phyloP scores from a whole-genome alignment of 2,888 invertebrate species.

The Andricus curvator region DNA sequence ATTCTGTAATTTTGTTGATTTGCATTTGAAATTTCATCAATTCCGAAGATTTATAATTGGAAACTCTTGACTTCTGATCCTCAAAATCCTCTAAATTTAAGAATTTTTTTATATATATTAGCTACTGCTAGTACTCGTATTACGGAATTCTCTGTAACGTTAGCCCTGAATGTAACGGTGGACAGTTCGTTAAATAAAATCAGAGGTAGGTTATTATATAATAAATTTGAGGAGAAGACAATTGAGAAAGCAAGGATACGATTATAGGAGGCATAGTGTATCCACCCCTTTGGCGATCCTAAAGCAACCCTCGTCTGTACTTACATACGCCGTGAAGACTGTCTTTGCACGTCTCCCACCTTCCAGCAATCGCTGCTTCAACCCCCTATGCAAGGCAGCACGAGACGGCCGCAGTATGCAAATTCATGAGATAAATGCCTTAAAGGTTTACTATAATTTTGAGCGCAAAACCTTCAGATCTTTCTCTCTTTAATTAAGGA shows the following conservation, averaged over 20 bases:
- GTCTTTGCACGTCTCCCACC: conserved; percentile 59
- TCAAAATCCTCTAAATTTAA: no score
- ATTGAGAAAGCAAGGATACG: conserved; percentile 25
- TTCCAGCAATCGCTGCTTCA: conserved; percentile 51
- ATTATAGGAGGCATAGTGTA: conserved; percentile 27
- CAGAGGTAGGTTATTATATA: background rate
- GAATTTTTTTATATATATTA: no score
- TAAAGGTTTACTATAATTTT: conserved; percentile 78
- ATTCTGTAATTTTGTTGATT: no score
- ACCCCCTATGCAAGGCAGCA: conserved; percentile 65
- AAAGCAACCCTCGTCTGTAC: conserved; percentile 46
- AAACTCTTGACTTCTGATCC: no score
- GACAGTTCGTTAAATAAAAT: background rate
- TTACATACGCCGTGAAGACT: conserved; percentile 63
- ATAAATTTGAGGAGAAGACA: background rate
- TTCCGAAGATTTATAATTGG: no score
- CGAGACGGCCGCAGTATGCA: conserved; percentile 77
- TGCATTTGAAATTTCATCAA: no score
- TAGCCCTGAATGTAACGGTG: no score
- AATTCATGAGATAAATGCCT: conserved; percentile 78
- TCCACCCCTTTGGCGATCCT: conserved; percentile 39
- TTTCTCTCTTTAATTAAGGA: conserved; percentile 57
- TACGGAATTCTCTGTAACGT: no score
- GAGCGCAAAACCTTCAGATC: conserved; percentile 74
- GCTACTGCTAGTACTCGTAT: no score